These are phyloP conservation scores for Sciurus carolinensis DNA, from an alignment of 2,797 vertebrate species.

Conservation along the genomic window DNA sequence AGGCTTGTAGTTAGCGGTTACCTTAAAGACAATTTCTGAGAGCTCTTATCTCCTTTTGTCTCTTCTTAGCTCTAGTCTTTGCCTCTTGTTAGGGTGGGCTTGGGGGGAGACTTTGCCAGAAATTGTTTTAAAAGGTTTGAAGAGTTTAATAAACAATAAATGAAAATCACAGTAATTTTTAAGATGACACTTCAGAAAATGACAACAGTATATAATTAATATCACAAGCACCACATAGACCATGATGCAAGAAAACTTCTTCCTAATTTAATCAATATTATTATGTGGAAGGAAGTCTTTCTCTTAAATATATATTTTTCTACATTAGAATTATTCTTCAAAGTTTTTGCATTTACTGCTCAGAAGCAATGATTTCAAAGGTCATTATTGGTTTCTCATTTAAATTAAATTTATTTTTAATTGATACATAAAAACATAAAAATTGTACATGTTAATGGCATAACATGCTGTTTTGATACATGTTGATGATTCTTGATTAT, in stretches of 20 bases:
- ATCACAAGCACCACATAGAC: background rate
- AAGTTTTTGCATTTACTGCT: constrained; percentile 30
- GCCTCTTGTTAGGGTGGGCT: no score
- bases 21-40: background rate
- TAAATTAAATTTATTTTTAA: background rate
- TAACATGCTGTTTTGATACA: background rate
- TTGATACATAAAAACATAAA: background rate
- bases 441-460: background rate
- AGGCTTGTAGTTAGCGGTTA: background rate
- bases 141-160: background rate
- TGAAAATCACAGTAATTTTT: background rate
- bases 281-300: constrained; percentile 10
- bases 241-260: background rate
- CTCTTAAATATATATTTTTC: background rate
- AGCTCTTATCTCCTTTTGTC: background rate
- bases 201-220: background rate
- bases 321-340: constrained; percentile 26
- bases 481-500: background rate
- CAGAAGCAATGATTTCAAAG: background rate
- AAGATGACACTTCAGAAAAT: constrained; percentile 25
- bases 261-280: constrained; percentile 51
- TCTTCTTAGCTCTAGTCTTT: background rate
- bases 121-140: constrained; percentile 26
- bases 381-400: background rate
- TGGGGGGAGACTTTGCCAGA: background rate